Conservation (phyloP, 2,113 vertebrate genomes). For the Cyrtonyx montezumae region DNA sequence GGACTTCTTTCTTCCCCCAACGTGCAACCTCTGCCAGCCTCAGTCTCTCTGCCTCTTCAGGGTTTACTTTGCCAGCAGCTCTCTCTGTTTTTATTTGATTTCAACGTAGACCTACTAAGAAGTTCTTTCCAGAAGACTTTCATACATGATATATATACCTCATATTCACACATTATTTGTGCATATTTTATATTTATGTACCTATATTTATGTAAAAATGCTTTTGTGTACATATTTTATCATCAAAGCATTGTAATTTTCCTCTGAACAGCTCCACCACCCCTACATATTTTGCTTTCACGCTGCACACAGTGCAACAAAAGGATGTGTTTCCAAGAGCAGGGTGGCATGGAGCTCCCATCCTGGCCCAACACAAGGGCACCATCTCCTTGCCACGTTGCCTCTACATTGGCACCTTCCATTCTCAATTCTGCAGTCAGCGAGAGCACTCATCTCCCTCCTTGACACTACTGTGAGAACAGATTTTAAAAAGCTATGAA, state of each 20-base stretch:
- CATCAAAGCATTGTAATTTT: rapidly evolving
- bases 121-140: neutral
- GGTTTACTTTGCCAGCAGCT: neutral
- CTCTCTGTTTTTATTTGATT: neutral
- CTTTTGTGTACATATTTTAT: rapidly evolving
- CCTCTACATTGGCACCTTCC: neutral
- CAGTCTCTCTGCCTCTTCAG: neutral
- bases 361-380: neutral
- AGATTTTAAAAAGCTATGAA: neutral
- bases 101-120: neutral
- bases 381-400: neutral
- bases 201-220: neutral
- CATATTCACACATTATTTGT: neutral
- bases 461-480: neutral
- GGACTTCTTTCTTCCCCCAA: neutral
- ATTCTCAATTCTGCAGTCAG: neutral
- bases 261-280: neutral
- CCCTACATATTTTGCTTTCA: neutral
- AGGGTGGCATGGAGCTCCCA: neutral
- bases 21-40: neutral
- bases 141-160: rapidly evolving
- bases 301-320: rapidly evolving
- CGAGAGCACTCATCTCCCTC: neutral
- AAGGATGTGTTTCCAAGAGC: neutral
- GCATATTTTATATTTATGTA: neutral